Conservation (phyloP, 2,888 invertebrate species). For the Oligia latruncula region DNA sequence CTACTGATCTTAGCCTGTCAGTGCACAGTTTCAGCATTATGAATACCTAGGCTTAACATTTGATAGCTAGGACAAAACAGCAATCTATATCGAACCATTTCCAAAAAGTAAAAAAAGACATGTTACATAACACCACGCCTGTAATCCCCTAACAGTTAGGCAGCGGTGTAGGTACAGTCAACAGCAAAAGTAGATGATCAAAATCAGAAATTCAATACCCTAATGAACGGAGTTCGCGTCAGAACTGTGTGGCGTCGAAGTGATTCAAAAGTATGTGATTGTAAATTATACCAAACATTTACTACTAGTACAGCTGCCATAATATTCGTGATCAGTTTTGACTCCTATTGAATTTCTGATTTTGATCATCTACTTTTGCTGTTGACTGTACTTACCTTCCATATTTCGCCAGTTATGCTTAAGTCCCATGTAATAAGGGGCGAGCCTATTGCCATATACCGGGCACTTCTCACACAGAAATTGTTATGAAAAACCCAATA, state of each 20-base stretch:
- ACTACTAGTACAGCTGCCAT: no score
- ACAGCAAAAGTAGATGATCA: no score
- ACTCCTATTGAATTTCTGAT: no score
- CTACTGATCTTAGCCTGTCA: not conserved
- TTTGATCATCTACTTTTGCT: no score
- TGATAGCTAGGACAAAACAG: not conserved
- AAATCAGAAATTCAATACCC: no score
- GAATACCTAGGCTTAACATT: not conserved
- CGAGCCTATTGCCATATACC: no score
- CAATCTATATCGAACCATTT: not conserved
- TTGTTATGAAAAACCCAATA: not conserved
- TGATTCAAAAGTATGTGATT: no score
- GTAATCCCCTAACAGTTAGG: not conserved
- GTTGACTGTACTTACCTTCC: not conserved
- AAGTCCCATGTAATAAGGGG: not conserved
- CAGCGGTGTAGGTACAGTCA: not conserved
- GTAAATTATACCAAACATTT: no score
- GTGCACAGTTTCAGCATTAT: not conserved
- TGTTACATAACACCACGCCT: not conserved
- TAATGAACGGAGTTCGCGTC: no score
- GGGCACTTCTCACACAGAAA: not conserved
- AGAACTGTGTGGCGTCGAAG: no score
- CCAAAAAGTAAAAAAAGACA: not conserved
- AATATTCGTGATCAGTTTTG: no score
- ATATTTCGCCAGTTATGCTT: not conserved